A percentile compares a stretch with the other conserved stretches of the same genome.
Evolutionary conservation across 2,888 invertebrate species (phyloP).

Genomic region (Ichneumon xanthorius): DNA sequence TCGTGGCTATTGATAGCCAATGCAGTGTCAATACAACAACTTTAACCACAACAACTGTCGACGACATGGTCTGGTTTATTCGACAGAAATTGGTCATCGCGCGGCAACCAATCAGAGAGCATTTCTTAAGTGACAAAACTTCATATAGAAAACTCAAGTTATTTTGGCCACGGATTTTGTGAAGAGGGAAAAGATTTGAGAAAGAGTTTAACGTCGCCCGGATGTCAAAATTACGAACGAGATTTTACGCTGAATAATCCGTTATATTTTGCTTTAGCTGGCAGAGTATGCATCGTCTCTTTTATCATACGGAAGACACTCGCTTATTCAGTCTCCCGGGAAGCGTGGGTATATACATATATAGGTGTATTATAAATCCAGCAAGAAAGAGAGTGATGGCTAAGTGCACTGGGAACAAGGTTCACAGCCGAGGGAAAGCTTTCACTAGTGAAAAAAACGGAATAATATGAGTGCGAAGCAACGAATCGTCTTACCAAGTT

Average conservation of each 20-base stretch:
- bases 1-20: no score
- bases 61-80: no score
- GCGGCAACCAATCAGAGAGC: no score
- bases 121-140: no score
- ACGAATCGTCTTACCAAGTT: background rate
- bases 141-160: no score
- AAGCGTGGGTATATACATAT: background rate
- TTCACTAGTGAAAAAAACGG: background rate
- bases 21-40: no score
- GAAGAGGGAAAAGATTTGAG: no score
- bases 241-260: background rate
- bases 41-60: no score
- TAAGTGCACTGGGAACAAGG: conserved; percentile 9
- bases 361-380: conserved; percentile 17
- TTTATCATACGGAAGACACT: conserved; percentile 19
- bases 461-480: background rate
- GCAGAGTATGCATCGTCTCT: background rate
- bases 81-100: no score
- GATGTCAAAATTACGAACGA: background rate
- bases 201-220: background rate
- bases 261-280: background rate
- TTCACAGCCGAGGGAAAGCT: conserved; percentile 19
- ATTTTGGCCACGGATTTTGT: no score
- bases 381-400: conserved; percentile 19
- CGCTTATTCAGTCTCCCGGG: conserved; percentile 3